Evolutionary conservation across 2,797 vertebrate species (phyloP).

Genomic region (Echiichthys vipera): DNA sequence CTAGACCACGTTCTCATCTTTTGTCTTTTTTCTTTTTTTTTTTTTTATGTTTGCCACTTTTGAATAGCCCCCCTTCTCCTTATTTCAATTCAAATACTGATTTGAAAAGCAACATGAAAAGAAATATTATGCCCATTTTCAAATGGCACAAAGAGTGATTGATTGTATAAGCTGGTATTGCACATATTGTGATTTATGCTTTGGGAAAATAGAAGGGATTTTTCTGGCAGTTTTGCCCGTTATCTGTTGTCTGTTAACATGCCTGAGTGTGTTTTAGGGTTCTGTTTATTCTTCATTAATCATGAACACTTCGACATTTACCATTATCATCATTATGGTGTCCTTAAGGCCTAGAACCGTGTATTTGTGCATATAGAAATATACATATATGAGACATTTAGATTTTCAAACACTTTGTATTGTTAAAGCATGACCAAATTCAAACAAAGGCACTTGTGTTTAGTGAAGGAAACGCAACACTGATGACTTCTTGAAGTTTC

Average conservation of each 20-base stretch:
- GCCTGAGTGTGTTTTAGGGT: slow-evolving; percentile 77
- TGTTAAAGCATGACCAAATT: slow-evolving; percentile 84
- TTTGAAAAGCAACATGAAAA: slow-evolving; percentile 83
- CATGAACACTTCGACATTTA: slow-evolving; percentile 36
- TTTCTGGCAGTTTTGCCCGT: slow-evolving; percentile 73
- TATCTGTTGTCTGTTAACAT: slow-evolving; percentile 83
- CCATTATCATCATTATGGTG: slow-evolving; percentile 76
- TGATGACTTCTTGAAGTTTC: slow-evolving; percentile 73
- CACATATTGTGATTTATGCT: slow-evolving; percentile 86
- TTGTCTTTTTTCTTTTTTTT: slow-evolving; percentile 64
- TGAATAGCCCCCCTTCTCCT: slow-evolving; percentile 66
- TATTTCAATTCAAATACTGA: slow-evolving; percentile 83
- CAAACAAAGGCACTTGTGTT: slow-evolving; percentile 48
- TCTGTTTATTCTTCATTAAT: slow-evolving; percentile 57
- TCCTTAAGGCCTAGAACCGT: slow-evolving; percentile 83
- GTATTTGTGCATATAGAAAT: slow-evolving; percentile 82
- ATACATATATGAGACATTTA: slow-evolving; percentile 77
- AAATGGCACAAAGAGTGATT: slow-evolving; percentile 80
- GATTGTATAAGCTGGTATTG: slow-evolving; percentile 89
- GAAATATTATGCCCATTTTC: slow-evolving; percentile 53
- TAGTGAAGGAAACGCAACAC: slow-evolving; percentile 30
- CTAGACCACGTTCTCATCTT: slow-evolving; percentile 88
- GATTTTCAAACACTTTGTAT: slow-evolving; percentile 69
- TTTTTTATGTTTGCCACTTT: slow-evolving; percentile 74
- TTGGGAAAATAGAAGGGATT: slow-evolving; percentile 77